These are phyloP conservation scores for Oceanodroma leucorhoa DNA, from an alignment of 2,797 vertebrate species.

Conservation along the genomic window DNA sequence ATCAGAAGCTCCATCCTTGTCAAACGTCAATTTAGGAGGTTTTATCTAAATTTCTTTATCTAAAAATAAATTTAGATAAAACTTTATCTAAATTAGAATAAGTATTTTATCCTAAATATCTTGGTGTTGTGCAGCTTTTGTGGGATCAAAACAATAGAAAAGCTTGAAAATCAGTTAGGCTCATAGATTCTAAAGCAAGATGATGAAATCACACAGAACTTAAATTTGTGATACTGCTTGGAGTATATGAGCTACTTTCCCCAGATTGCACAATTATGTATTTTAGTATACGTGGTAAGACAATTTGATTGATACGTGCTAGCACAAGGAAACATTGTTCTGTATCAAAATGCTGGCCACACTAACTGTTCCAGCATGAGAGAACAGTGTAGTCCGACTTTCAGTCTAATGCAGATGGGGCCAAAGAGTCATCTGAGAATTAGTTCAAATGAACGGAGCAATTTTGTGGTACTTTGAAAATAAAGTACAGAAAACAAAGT, in stretches of 20 bases:
- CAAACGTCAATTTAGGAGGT: background rate
- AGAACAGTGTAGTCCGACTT: background rate
- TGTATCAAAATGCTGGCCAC: background rate
- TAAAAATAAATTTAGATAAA: background rate
- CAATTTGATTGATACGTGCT: background rate
- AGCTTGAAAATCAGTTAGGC: background rate
- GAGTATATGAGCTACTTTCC: background rate
- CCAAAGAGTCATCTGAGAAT: background rate
- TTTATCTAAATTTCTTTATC: background rate
- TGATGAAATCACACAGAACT: background rate
- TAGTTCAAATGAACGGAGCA: background rate
- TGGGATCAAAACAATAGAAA: background rate
- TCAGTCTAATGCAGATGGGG: background rate
- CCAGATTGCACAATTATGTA: background rate
- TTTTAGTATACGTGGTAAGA: background rate
- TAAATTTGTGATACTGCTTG: background rate
- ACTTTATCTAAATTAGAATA: background rate
- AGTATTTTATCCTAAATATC: background rate
- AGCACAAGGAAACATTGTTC: background rate
- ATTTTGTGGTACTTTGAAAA: constrained; percentile 22
- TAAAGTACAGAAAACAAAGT: background rate
- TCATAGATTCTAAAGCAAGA: background rate
- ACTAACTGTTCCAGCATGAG: background rate
- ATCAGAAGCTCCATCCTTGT: background rate
- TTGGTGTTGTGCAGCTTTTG: background rate